phyloP scores from a whole-genome alignment of 2,797 vertebrate species.

The Moxostoma hubbsi region DNA sequence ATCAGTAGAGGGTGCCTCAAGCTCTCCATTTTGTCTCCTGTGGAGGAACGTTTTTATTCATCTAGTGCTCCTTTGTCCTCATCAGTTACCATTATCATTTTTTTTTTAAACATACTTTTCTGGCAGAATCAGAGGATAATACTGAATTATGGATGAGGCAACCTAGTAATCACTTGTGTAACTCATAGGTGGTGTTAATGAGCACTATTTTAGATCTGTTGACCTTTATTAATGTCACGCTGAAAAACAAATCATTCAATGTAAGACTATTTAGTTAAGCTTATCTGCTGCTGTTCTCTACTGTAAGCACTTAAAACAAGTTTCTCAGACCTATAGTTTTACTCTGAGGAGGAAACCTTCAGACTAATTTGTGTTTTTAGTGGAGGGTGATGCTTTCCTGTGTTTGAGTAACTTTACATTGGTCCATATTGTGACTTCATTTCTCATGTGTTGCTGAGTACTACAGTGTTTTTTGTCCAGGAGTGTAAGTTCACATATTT shows the following conservation, averaged over 20 bases:
- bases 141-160: neutral
- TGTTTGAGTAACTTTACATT: constrained; percentile 32
- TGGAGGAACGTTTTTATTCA: constrained; percentile 23
- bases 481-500: neutral
- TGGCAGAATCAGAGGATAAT: neutral
- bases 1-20: constrained; percentile 22
- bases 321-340: neutral
- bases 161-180: neutral
- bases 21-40: neutral
- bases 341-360: constrained; percentile 1
- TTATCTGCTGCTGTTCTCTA: constrained; percentile 43
- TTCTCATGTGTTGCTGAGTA: constrained; percentile 21
- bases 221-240: constrained; percentile 33
- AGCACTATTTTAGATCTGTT: constrained; percentile 12
- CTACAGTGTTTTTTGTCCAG: neutral
- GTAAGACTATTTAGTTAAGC: constrained; percentile 20
- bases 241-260: neutral
- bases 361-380: constrained; percentile 5
- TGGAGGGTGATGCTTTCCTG: constrained; percentile 9
- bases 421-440: neutral
- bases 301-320: constrained; percentile 37
- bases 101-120: neutral
- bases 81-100: neutral
- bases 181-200: constrained; percentile 22
- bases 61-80: neutral